Conservation (phyloP, 2,113 vertebrate genomes). For the Nycticorax nycticorax region DNA sequence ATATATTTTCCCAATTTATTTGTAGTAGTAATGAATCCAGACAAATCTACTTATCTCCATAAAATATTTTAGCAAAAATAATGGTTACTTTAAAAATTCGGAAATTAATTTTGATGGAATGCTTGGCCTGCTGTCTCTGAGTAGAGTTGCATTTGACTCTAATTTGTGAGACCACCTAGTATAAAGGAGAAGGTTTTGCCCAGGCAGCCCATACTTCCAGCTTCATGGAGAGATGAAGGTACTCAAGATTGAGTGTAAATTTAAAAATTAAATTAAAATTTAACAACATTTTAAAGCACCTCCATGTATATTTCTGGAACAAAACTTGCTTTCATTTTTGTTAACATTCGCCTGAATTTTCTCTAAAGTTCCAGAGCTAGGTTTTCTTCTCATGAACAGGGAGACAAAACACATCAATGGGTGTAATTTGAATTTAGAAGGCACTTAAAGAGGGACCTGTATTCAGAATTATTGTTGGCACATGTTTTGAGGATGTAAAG, state of each 20-base stretch:
- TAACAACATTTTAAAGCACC: not conserved
- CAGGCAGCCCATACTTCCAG: not conserved
- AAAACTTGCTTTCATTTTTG: not conserved
- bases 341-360: not conserved
- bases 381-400: conserved; percentile 9
- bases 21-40: not conserved
- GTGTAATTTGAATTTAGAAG: conserved; percentile 62
- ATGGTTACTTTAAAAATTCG: not conserved
- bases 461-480: conserved; percentile 11
- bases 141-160: not conserved
- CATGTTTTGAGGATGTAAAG: conserved; percentile 50
- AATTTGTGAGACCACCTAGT: not conserved
- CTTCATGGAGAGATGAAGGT: not conserved
- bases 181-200: not conserved
- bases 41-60: not conserved
- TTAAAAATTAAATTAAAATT: too few species aligned
- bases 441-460: conserved; percentile 5
- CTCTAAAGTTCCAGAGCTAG: not conserved
- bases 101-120: not conserved
- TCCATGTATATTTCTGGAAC: not conserved
- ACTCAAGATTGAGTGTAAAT: not conserved
- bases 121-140: not conserved
- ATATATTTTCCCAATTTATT: not conserved
- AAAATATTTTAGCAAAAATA: not conserved
- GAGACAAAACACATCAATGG: conserved; percentile 45